A percentile compares a stretch with the other conserved stretches of the same genome.
phyloP scores from a whole-genome alignment of 2,113 vertebrate genomes.

The Grammomys surdaster region DNA sequence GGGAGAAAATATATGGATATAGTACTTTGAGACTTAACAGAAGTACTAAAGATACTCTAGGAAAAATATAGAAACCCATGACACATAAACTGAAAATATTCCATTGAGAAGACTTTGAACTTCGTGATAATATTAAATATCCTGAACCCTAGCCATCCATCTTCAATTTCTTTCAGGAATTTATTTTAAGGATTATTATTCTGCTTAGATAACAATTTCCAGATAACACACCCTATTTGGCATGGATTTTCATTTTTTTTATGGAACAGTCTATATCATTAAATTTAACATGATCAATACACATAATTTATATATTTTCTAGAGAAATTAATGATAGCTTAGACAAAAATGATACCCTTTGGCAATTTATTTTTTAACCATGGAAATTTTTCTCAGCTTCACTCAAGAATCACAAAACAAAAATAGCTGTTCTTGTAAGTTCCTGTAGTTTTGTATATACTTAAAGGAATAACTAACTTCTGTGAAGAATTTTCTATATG shows the following conservation, averaged over 20 bases:
- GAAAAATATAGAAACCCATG: neutral
- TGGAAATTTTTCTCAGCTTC: neutral
- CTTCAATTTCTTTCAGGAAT: slow-evolving; percentile 1
- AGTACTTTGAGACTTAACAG: neutral
- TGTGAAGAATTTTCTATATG: neutral
- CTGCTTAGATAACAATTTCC: neutral
- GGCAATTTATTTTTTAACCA: neutral
- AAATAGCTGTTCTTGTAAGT: neutral
- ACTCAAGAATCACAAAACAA: neutral
- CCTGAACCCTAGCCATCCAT: neutral
- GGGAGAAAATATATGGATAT: neutral
- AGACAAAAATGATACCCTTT: neutral
- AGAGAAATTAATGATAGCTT: neutral
- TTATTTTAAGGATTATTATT: neutral
- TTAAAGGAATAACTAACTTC: neutral
- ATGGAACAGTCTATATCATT: neutral
- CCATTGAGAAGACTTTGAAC: neutral
- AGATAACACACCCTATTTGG: slow-evolving; percentile 19
- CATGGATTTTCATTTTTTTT: neutral
- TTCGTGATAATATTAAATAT: neutral
- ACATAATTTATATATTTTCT: slow-evolving; percentile 5
- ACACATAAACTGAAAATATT: neutral
- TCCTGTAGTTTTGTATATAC: neutral
- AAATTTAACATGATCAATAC: slow-evolving; percentile 53
- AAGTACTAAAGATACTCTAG: neutral